phyloP scores from a whole-genome alignment of 2,113 vertebrate genomes.

The western clawed frog (Xenopus tropicalis) region DNA sequence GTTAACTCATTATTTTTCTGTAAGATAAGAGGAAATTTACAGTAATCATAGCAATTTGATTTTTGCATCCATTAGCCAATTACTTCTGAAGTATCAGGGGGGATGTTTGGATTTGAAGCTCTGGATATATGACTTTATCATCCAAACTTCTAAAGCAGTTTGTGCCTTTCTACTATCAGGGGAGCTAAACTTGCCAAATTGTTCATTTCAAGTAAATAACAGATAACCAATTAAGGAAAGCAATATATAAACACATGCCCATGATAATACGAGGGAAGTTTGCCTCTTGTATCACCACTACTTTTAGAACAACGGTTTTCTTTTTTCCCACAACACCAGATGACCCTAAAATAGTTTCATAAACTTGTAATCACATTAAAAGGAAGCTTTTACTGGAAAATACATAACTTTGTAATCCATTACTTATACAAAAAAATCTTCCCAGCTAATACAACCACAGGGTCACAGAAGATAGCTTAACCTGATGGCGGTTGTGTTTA shows the following conservation, averaged over 20 bases:
- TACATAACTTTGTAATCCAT: slow-evolving; percentile 72
- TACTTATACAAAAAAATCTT: slow-evolving; percentile 49
- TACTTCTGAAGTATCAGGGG: slow-evolving; percentile 37
- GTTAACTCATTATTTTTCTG: slow-evolving; percentile 28
- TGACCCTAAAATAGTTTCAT: slow-evolving; percentile 81
- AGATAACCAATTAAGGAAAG: slow-evolving; percentile 78
- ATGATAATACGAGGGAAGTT: slow-evolving; percentile 71
- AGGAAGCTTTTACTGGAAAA: slow-evolving; percentile 77
- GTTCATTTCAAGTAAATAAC: slow-evolving; percentile 79
- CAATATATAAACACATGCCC: slow-evolving; percentile 77
- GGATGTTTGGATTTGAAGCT: slow-evolving; percentile 47
- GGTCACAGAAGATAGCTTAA: slow-evolving; percentile 17
- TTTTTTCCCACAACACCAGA: slow-evolving; percentile 78
- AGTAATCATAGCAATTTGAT: slow-evolving; percentile 27
- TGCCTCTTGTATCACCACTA: slow-evolving; percentile 79
- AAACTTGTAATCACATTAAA: slow-evolving; percentile 76
- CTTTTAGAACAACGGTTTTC: slow-evolving; percentile 67
- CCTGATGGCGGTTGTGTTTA: neutral
- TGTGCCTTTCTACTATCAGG: slow-evolving; percentile 71
- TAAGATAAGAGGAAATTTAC: slow-evolving; percentile 22
- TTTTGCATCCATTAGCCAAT: slow-evolving; percentile 40
- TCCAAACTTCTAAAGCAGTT: slow-evolving; percentile 76
- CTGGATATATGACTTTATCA: slow-evolving; percentile 71
- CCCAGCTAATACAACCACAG: slow-evolving; percentile 7
- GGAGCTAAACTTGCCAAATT: slow-evolving; percentile 76